Evolutionary conservation across 2,113 vertebrate species (phyloP), one percentile per base, ranked within the genome.

Genomic region (Cottus gobio): DNA sequence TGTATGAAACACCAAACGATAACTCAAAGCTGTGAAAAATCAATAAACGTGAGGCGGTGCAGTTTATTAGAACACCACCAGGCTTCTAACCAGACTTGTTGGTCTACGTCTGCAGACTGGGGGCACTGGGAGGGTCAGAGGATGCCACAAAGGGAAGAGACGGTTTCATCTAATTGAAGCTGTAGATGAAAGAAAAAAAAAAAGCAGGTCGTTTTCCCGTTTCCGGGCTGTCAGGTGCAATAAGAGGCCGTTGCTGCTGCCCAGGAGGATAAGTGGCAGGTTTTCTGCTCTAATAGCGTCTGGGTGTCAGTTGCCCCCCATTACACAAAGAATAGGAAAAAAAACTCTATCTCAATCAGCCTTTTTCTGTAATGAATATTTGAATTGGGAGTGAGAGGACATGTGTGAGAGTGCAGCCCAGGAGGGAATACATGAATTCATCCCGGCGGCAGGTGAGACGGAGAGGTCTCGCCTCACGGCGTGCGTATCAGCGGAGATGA

Each of bases 351-450:
- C 84, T 86, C 84, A 85, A 91, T 92, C 85, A 84, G 75, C 71
- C 68, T 37, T 68, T 68, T 57, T 58, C 74, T 61, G 48, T 87
- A 86, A 89, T 90, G 87, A 92, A 87, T 90, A 80, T 89, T 79
- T 83, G 74, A 87, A 80, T 82, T 81, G 80, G 73, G 50, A 65
- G 65, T 42, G 69, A 76, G 34, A 61, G 66, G 64, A 52, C 18
- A 9, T 54, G 56, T 68, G 52, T 34, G 60, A 16, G 68, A 52
- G 65, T 65, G 82, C 52, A 65, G 44, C n/a, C 56, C 34, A 57
- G 60, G 36, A 64, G 36, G 34, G 56, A 72, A 73, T 52, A 31
- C 48, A 30, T 37, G 36, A 30, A 63, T 84, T 68, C 72, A n/a
- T 80, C 52, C 71, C 12, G 54, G 50, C 75, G 87, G 75, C 87